phyloP scores from a whole-genome alignment of 2,113 vertebrate species.

The Panthera tigris region DNA sequence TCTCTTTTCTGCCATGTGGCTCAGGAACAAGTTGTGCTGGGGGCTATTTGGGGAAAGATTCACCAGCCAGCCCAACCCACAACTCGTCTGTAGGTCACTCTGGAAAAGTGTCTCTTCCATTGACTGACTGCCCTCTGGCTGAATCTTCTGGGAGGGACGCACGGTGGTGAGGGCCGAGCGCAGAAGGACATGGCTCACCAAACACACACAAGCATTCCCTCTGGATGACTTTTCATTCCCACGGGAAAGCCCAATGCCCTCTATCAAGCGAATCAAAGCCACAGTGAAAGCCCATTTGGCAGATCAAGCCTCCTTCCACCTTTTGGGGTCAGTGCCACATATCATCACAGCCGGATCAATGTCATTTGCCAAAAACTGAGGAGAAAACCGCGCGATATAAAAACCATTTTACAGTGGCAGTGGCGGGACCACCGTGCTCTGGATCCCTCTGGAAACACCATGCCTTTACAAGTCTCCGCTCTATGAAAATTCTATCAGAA shows the following conservation, averaged over 20 bases:
- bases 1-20: slow-evolving; percentile 26
- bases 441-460: not conserved
- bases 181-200: not conserved
- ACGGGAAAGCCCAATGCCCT: not conserved
- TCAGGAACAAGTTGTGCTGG: slow-evolving; percentile 43
- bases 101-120: slow-evolving; percentile 22
- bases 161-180: not conserved
- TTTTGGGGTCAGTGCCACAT: not conserved
- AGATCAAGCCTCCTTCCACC: not conserved
- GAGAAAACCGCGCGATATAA: not conserved
- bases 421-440: not conserved
- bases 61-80: not conserved
- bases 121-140: not conserved
- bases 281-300: not conserved
- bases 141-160: not conserved
- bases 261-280: not conserved
- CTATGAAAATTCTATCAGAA: not conserved
- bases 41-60: not conserved
- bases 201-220: not conserved
- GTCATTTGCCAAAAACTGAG: not conserved
- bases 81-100: not conserved
- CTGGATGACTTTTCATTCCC: not conserved
- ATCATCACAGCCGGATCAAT: not conserved
- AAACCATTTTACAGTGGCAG: not conserved
- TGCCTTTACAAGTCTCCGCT: not conserved